phyloP scores from a whole-genome alignment of 2,113 vertebrate species.

The Plecotus auritus region DNA sequence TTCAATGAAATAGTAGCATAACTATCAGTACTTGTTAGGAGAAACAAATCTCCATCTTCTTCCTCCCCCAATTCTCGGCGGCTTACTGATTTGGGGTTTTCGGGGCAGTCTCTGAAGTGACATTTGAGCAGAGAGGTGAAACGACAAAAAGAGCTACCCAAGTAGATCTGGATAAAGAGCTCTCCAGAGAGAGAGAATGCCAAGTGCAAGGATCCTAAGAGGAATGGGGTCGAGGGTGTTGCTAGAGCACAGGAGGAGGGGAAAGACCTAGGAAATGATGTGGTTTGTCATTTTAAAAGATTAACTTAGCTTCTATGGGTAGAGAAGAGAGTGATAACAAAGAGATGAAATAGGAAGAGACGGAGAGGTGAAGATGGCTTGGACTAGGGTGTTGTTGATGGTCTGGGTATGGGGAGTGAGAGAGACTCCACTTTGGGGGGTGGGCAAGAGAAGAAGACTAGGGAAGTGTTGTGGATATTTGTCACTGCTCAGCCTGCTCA shows the following conservation, averaged over 20 bases:
- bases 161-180: background rate
- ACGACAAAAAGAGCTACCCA: background rate
- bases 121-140: background rate
- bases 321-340: background rate
- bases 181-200: background rate
- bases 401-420: background rate
- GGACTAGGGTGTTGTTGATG: background rate
- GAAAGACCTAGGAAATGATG: background rate
- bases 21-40: background rate
- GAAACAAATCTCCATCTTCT: background rate
- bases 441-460: background rate
- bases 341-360: background rate
- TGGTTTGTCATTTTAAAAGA: background rate
- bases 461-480: background rate
- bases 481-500: background rate
- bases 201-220: background rate
- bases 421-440: background rate
- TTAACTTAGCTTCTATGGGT: background rate
- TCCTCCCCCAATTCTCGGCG: background rate
- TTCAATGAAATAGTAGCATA: background rate
- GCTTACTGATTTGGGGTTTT: background rate
- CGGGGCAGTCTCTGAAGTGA: background rate
- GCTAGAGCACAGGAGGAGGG: background rate
- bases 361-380: background rate
- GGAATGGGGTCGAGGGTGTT: background rate